phyloP scores from a whole-genome alignment of 1,140 invertebrate species.

The Psix sp. region DNA sequence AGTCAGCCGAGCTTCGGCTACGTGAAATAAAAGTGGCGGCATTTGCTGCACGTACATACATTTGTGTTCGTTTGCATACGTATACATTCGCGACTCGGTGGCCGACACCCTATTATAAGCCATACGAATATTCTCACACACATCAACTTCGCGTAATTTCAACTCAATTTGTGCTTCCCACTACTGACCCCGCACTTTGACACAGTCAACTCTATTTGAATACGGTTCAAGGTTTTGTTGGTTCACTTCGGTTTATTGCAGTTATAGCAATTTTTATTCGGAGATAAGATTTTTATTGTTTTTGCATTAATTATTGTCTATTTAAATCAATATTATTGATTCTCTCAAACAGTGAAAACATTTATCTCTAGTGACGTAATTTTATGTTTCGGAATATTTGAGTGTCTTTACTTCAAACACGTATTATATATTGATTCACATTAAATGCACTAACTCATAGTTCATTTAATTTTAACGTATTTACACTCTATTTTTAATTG shows the following conservation, averaged over 20 bases:
- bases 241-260: slow-evolving; percentile 10
- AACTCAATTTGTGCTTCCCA: slow-evolving; percentile 41
- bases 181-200: slow-evolving; percentile 14
- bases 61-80: slow-evolving; percentile 3
- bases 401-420: too few relatives aligned
- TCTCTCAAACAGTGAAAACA: too few relatives aligned
- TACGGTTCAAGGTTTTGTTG: slow-evolving; percentile 34
- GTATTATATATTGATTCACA: too few relatives aligned
- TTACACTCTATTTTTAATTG: too few relatives aligned
- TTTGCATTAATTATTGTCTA: too few relatives aligned
- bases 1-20: slow-evolving; percentile 63
- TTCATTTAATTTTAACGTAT: too few relatives aligned
- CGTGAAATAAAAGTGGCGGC: slow-evolving; percentile 72
- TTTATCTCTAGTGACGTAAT: too few relatives aligned
- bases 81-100: slow-evolving; percentile 47
- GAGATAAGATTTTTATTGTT: too few relatives aligned
- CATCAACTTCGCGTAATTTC: slow-evolving; percentile 43
- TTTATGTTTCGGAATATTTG: too few relatives aligned
- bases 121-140: slow-evolving; percentile 59
- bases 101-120: slow-evolving; percentile 66
- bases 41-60: slow-evolving; percentile 15
- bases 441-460: too few relatives aligned
- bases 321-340: too few relatives aligned
- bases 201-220: slow-evolving; percentile 36
- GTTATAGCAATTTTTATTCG: too few relatives aligned